These are phyloP conservation scores for Stegodyphus mimosarum DNA, from an alignment of 1,140 invertebrate genomes.

Conservation along the genomic window DNA sequence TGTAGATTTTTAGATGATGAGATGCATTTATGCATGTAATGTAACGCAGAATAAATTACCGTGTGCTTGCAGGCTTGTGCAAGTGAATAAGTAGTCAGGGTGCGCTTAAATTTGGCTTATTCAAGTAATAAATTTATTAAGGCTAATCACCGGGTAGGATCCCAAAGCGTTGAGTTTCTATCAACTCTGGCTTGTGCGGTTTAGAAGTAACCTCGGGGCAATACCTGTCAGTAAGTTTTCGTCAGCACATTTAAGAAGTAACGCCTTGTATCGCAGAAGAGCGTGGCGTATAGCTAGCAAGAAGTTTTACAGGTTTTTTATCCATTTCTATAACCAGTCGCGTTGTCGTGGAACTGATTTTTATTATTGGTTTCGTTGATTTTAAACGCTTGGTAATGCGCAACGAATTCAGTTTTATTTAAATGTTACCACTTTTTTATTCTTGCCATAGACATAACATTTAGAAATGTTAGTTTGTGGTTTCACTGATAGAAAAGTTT, in stretches of 20 bases:
- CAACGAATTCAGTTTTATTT: too few relatives aligned
- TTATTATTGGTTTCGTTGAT: too few relatives aligned
- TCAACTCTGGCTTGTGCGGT: constrained; percentile 5
- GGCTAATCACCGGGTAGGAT: constrained; percentile 47
- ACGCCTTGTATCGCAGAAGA: constrained; percentile 2
- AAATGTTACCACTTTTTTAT: too few relatives aligned
- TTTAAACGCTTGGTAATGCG: too few relatives aligned
- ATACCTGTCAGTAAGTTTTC: constrained; percentile 13
- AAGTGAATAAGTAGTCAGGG: too few relatives aligned
- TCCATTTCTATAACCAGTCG: too few relatives aligned
- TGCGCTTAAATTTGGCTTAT: not conserved
- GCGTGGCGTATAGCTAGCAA: too few relatives aligned
- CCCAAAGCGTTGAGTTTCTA: constrained; percentile 3
- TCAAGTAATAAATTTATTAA: constrained; percentile 45
- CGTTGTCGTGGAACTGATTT: not conserved
- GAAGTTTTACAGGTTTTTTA: too few relatives aligned
- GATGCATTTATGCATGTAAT: constrained; percentile 9
- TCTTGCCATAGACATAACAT: too few relatives aligned
- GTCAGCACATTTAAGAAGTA: not conserved
- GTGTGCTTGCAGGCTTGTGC: not conserved
- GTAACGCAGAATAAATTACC: not conserved
- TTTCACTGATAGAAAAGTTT: too few relatives aligned
- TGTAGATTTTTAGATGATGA: not conserved
- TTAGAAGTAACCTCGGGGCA: constrained; percentile 2
- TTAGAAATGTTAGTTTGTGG: too few relatives aligned